A percentile compares a stretch with the other conserved stretches of the same genome.
phyloP scores from a whole-genome alignment of 2,797 vertebrate species.

The Sebastes minor region DNA sequence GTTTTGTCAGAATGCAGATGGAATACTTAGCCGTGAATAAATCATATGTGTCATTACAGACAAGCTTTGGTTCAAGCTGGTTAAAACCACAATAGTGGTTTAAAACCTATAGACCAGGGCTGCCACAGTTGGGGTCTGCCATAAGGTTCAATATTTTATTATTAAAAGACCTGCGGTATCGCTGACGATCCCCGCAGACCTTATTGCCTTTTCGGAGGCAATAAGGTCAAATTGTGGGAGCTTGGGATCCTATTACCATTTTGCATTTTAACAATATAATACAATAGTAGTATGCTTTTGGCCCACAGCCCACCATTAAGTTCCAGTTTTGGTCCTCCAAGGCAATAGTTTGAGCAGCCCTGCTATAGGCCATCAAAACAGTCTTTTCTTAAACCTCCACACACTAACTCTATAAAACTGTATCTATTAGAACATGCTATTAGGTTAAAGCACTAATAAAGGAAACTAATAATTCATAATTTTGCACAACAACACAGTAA shows the following conservation, averaged over 20 bases:
- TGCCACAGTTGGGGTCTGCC: no score
- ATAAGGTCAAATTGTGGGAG: no score
- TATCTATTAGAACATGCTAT: neutral
- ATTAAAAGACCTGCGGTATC: no score
- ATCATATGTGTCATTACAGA: neutral
- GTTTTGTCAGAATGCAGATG: conserved; percentile 6
- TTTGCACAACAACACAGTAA: neutral
- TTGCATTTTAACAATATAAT: no score
- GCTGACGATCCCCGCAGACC: no score
- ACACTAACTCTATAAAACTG: neutral
- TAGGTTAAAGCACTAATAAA: neutral
- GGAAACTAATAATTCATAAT: neutral
- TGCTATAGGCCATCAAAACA: neutral
- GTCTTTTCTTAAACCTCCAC: neutral
- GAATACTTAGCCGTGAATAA: neutral
- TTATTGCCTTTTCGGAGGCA: no score
- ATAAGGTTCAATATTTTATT: no score
- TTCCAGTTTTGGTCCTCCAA: no score
- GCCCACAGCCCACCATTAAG: no score
- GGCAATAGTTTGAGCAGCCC: no score
- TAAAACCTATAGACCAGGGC: neutral
- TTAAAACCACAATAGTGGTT: neutral
- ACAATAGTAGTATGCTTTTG: no score
- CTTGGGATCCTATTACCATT: no score
- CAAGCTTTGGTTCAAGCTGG: neutral